Base-by-base conservation (phyloP, 2,113 vertebrate genomes). In the Oreochromis tanganicae region DNA sequence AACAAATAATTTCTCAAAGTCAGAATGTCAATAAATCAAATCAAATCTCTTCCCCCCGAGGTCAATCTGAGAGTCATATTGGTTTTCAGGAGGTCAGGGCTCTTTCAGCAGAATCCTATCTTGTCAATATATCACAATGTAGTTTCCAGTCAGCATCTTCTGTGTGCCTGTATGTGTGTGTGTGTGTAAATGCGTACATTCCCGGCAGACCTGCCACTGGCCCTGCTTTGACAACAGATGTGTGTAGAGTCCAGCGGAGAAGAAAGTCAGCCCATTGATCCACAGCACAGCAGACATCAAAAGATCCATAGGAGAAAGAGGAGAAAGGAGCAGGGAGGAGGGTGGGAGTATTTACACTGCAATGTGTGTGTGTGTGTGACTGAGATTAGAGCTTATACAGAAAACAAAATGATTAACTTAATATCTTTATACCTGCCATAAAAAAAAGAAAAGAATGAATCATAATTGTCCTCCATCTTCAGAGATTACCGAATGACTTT, bases 11-110 rank as follows among this genome's bases (percentile, higher is more conserved):
- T 78, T 66, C 48, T 9, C 7, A 68, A 85, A 83, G 89, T 83
- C 89, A 90, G 52, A 54, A 85, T 38, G 82, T 90, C 94, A 85
- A 93, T 94, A 91, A 86, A 89, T 92, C 83, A 81, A 91, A 93
- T 93, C 86, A 87, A 80, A 89, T 90, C 85, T 63, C 90, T 88
- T 89, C 81, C 91, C 91, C 87, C 87, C 6, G 55, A 86, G 93
- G 94, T 94, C 94, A 93, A 88, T 87, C 92, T 93, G 90, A 82
- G 84, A 84, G 78, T 88, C 87, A 87, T 93, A 94, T 92, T 87
- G 94, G 92, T 85, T 92, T 93, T 90, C 91, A 91, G 86, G 89
- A 92, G 94, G 93, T 94, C 94, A 94, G 78, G 78, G 91, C 90
- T 93, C 93, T 87, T 90, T 93, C 78, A 89, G 88, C 75, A 84